Percentiles rank a stretch among this genome's conserved stretches.
Conservation (phyloP, 2,797 vertebrate species). For the Sebastes hopkinsi region DNA sequence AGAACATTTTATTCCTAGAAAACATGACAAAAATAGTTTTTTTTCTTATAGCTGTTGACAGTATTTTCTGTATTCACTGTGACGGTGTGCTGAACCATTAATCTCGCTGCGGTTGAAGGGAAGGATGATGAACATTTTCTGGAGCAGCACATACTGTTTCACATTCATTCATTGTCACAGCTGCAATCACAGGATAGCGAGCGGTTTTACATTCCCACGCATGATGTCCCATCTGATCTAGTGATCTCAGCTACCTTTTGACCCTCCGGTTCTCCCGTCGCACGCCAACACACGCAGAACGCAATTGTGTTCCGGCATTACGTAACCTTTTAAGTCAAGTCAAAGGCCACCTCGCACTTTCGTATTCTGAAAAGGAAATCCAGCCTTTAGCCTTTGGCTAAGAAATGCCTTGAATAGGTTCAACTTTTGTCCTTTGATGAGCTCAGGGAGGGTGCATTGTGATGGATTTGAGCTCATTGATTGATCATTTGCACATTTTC, state of each 20-base stretch:
- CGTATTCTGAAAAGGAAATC: background rate
- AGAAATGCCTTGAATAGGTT: constrained; percentile 7
- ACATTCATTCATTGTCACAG: background rate
- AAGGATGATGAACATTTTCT: background rate
- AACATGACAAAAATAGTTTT: too few species aligned
- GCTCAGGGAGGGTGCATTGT: background rate
- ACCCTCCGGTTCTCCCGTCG: background rate
- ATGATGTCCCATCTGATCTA: background rate
- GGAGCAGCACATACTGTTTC: background rate
- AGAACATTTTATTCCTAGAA: too few species aligned
- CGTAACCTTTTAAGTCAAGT: background rate
- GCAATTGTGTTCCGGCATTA: background rate
- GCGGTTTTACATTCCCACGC: background rate
- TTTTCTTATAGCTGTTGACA: too few species aligned
- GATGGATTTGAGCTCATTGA: constrained; percentile 24
- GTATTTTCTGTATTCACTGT: too few species aligned
- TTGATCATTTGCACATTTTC: constrained; percentile 7
- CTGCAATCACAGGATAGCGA: background rate
- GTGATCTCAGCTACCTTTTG: background rate
- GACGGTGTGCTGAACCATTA: background rate
- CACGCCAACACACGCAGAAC: background rate
- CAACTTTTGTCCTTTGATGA: constrained; percentile 2
- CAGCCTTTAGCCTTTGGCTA: constrained; percentile 19
- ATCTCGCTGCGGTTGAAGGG: background rate
- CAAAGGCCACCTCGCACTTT: background rate